These are phyloP conservation scores for Nestor notabilis DNA, from an alignment of 2,113 vertebrate species.

Conservation along the genomic window DNA sequence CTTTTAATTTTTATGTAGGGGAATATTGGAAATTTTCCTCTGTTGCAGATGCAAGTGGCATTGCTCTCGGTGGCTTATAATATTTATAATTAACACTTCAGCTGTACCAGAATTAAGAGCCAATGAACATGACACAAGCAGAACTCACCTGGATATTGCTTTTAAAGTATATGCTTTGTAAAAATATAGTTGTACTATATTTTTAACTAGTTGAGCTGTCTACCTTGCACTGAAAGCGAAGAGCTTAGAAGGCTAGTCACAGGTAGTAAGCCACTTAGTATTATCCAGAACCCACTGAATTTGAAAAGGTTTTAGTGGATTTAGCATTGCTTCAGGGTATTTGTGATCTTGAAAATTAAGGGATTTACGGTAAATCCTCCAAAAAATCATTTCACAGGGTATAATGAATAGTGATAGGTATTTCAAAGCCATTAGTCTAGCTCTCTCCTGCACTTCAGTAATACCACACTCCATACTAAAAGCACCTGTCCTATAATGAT, in stretches of 20 bases:
- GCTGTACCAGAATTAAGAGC: neutral
- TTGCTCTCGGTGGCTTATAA: neutral
- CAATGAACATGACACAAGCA: neutral
- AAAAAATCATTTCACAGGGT: constrained; percentile 8
- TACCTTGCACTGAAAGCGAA: neutral
- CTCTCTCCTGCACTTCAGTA: neutral
- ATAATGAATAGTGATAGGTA: neutral
- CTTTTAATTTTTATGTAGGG: neutral
- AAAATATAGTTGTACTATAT: neutral
- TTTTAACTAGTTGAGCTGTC: neutral
- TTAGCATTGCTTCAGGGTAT: neutral
- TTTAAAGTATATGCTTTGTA: neutral
- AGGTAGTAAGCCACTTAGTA: neutral
- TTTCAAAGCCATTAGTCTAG: neutral
- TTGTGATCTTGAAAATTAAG: neutral
- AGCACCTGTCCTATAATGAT: neutral
- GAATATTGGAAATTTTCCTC: neutral
- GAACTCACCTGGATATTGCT: neutral
- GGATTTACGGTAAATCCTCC: constrained; percentile 2
- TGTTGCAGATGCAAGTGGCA: neutral
- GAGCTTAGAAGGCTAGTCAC: neutral
- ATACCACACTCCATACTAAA: neutral
- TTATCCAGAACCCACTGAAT: neutral
- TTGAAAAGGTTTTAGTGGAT: neutral
- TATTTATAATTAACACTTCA: constrained; percentile 28